Conservation (phyloP, 2,797 vertebrate genomes). For the Clarias laeviceps region DNA sequence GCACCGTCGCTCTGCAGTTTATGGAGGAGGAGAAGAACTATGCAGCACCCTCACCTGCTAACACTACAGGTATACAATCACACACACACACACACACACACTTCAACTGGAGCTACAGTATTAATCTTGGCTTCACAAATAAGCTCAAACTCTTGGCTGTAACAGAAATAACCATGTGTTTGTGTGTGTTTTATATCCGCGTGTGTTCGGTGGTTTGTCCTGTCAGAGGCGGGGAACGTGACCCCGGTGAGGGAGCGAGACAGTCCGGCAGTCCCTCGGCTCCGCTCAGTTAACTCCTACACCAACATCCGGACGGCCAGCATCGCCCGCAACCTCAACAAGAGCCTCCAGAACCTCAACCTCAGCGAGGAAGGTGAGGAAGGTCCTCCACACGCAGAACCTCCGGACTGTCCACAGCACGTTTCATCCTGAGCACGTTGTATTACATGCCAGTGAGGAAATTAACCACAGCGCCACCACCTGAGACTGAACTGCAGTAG, state of each 20-base stretch:
- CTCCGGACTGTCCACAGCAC: no score
- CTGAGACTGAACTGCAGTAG: not conserved
- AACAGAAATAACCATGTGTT: not conserved
- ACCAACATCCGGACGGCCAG: conserved; percentile 94
- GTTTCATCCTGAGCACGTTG: no score
- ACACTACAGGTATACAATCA: conserved; percentile 79
- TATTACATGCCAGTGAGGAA: not conserved
- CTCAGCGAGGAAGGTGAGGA: conserved; percentile 89
- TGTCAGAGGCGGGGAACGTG: conserved; percentile 85
- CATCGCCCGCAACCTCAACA: conserved; percentile 90
- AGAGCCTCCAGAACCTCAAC: conserved; percentile 97
- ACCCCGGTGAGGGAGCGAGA: conserved; percentile 89
- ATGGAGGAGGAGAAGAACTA: conserved; percentile 99
- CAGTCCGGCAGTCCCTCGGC: conserved; percentile 86
- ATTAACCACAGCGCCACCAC: not conserved
- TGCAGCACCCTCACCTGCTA: conserved; percentile 85
- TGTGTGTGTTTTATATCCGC: not conserved
- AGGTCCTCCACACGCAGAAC: not conserved
- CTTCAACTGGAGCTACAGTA: not conserved
- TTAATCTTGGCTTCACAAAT: not conserved
- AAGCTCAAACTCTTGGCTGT: not conserved
- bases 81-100: conserved; percentile 2
- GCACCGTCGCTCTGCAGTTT: conserved; percentile 95
- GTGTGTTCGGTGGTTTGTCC: conserved; percentile 10
- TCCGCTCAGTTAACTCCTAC: conserved; percentile 94